Evolutionary conservation across 1,140 invertebrate genomes (phyloP), one percentile per base, ranked within the genome.

Genomic region (Muscidifurax raptorellus): DNA sequence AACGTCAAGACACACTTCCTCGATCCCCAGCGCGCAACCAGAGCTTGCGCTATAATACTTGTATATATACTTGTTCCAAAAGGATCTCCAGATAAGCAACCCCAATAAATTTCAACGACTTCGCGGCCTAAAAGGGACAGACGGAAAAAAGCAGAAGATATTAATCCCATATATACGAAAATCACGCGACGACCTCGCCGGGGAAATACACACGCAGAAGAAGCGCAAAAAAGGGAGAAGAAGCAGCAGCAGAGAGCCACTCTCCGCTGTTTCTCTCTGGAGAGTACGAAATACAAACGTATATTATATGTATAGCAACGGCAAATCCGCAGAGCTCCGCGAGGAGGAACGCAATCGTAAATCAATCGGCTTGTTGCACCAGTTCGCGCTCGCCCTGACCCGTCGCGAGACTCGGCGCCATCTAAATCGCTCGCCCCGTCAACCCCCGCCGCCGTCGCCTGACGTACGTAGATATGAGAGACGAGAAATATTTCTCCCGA

Each of bases 91-190:
- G 83, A 84, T 84, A 80, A 80, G 83, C 15, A 79, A 74, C 30
- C 30, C 77, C 69, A 66, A 84, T 84, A 84, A 84, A 84, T 80
- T 84, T 74, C 77, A 44, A 44, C 22, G 30, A 78, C 66, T 36
- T n/a, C 25, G 27, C 36, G 27, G 40, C 47, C 40, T 77, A 75
- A 66, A 75, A 75, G 71, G 40, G 32, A 36, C 30, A 18, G 30
- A 69, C 27, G 25, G 64, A 69, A 69, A 27, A 64, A 75, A 40
- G 44, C 27, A 75, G 18, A 44, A 66, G 27, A 76, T 67, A 83
- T 82, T 82, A 82, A 82, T 28, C 1, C 5, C 18, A 1, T 36
- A 28, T 40, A 44, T 28, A 59, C 27, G 25, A 30, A 3, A 69
- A 30, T 69, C 9, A 69, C 28, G 66, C 66, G 27, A 28, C 28